Percentiles rank a stretch among this genome's conserved stretches.
Evolutionary conservation across 1,140 invertebrate species (phyloP).

Genomic region (Aporrectodea caliginosa): DNA sequence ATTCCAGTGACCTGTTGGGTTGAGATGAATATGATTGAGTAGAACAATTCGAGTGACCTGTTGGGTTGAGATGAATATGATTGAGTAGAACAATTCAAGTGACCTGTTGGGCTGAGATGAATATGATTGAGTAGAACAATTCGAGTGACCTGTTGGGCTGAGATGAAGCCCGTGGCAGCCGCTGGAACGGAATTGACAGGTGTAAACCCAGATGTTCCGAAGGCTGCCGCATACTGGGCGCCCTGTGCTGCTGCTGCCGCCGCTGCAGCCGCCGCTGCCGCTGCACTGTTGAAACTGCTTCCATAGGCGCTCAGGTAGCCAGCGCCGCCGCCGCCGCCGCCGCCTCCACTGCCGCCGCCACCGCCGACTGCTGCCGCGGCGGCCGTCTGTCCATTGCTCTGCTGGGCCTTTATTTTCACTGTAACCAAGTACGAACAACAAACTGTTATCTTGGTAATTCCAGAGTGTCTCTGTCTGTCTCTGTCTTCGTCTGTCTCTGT

Average conservation of each 20-base stretch:
- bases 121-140: no score
- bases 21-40: no score
- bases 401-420: not conserved
- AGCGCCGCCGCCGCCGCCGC: no score
- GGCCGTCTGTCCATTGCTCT: no score
- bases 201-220: not conserved
- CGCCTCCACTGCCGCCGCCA: not conserved
- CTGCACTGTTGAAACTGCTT: not conserved
- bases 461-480: not conserved
- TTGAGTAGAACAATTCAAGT: no score
- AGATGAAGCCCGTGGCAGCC: not conserved
- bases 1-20: no score
- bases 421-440: not conserved
- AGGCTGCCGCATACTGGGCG: not conserved
- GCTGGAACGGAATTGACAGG: not conserved
- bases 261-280: not conserved
- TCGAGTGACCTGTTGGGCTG: not conserved
- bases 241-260: not conserved
- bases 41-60: no score
- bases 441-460: not conserved
- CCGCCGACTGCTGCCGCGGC: no score
- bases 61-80: no score
- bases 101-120: no score
- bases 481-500: not conserved
- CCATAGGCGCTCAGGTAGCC: not conserved